Base-by-base conservation (phyloP, 1,140 invertebrate genomes). In the Tetragnatha versicolor region DNA sequence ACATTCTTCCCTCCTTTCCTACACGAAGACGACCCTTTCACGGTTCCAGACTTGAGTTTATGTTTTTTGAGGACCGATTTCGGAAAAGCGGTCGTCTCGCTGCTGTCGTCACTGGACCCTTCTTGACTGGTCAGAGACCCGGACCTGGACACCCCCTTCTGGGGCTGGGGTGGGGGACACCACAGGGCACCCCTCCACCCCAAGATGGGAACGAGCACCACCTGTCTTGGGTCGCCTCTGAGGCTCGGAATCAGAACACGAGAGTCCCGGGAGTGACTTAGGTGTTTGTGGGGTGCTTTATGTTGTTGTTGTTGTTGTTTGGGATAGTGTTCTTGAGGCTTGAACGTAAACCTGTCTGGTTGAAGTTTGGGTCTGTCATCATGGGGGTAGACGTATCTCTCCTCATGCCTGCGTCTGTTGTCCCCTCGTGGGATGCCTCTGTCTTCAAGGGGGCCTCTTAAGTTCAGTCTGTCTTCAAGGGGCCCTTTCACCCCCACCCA, bases 1-100 rank as follows among this genome's bases (percentile, higher is more conserved):
- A 80, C 79, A n/a, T 77, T 80, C 42, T 80, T 80, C 29, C 70
- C 1, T 77, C 73, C 22, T 33, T 77, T 77, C 5, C 61, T 12
- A 9, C 25, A 29, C 60, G 10, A 25, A 22, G 61, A 55, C 5
- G 25, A 22, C 5, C 33, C 39, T 27, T 45, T 77, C 7, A 47
- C n/a, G 2, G 49, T 79, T 35, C 7, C 31, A 47, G 12, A 35
- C 20, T 47, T 47, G 12, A 22, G 25, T 9, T 79, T 79, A 17
- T 79, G 76, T 27, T 80, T 80, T 20, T 80, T 80, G 4, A 80
- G 72, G 5, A 80, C 79, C 2, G 79, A 80, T 27, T 80, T 80
- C 1, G 79, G 79, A 47, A 70, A 70, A 14, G 65, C 60, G 29
- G 73, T 70, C 31, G 65, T 73, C 7, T 69, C 78, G n/a, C 72